phyloP scores from a whole-genome alignment of 2,888 invertebrate genomes.

The Polia nebulosa region DNA sequence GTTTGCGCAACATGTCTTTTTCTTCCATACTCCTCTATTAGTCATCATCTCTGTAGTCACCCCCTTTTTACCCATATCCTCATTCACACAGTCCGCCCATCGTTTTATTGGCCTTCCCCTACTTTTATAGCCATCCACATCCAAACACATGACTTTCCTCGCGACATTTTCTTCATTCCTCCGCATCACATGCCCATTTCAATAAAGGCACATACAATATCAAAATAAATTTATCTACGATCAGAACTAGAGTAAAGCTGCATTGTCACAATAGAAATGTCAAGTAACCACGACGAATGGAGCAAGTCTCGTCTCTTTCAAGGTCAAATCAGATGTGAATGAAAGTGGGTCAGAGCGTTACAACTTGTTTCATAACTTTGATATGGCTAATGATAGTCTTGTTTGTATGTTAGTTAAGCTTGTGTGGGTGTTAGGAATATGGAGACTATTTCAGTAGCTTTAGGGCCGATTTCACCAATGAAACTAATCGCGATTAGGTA shows the following conservation, averaged over 20 bases:
- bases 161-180: too few species aligned
- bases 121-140: too few species aligned
- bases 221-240: constrained; percentile 6
- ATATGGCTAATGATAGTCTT: constrained; percentile 33
- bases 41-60: too few species aligned
- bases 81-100: too few species aligned
- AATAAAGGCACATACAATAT: constrained; percentile 4
- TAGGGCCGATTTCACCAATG: too few species aligned
- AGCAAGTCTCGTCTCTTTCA: constrained; percentile 55
- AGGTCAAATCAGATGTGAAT: constrained; percentile 61
- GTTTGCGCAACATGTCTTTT: too few species aligned
- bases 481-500: too few species aligned
- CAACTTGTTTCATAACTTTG: constrained; percentile 60
- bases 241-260: neutral
- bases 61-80: too few species aligned
- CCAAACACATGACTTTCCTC: too few species aligned
- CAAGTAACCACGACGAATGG: constrained; percentile 48
- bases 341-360: constrained; percentile 63
- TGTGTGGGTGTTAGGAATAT: neutral
- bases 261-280: constrained; percentile 59
- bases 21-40: too few species aligned
- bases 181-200: too few species aligned
- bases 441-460: neutral
- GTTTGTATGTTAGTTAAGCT: constrained; percentile 14
- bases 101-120: too few species aligned